Percentiles rank a stretch among this genome's conserved stretches.
Evolutionary conservation across 2,797 vertebrate genomes (phyloP).

Genomic region (Clarias platycephalus): DNA sequence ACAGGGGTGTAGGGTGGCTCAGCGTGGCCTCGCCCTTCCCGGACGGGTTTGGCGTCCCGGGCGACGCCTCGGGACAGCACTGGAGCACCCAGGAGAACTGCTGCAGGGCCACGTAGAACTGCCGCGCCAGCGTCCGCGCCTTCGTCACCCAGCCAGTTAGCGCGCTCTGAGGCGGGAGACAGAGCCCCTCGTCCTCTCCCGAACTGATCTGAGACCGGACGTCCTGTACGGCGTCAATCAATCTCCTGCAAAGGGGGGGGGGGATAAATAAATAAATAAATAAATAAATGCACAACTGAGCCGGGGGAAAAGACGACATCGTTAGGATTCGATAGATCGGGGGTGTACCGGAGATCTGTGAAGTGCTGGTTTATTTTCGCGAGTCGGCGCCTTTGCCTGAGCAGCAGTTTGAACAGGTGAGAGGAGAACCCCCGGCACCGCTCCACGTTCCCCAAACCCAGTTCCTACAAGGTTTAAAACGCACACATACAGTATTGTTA

Average conservation of each 20-base stretch:
- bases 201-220: conserved; percentile 66
- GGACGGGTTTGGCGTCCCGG: conserved; percentile 43
- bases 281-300: neutral
- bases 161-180: conserved; percentile 84
- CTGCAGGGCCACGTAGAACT: conserved; percentile 79
- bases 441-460: conserved; percentile 84
- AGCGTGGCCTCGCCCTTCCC: conserved; percentile 65
- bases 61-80: conserved; percentile 78
- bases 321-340: no score
- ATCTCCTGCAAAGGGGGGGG: conserved; percentile 74
- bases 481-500: conserved; percentile 16
- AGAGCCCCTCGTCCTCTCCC: conserved; percentile 62
- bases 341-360: conserved; percentile 82
- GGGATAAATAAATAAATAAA: neutral
- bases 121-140: conserved; percentile 78
- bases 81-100: conserved; percentile 87
- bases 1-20: conserved; percentile 79
- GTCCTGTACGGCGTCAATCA: conserved; percentile 76
- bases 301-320: neutral
- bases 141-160: conserved; percentile 76
- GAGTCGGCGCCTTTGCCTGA: conserved; percentile 82
- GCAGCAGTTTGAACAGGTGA: conserved; percentile 87
- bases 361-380: conserved; percentile 83
- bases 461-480: conserved; percentile 73
- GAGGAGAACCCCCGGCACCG: conserved; percentile 89